Base-by-base conservation (phyloP, 1,140 invertebrate genomes). In the Trachelipus rathkii region DNA sequence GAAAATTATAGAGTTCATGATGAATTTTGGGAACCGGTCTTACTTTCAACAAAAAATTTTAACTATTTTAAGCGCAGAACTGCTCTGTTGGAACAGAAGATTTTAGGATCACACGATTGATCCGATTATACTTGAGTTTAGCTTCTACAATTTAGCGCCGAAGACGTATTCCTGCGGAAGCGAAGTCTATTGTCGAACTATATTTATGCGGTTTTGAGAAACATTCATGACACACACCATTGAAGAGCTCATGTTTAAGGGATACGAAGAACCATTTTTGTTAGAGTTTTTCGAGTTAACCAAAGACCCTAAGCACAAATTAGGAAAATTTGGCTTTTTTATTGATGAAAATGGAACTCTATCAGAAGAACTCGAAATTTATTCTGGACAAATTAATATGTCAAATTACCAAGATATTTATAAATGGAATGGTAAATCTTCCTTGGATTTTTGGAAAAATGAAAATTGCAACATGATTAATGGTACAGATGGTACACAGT, bases 231-330 rank as follows among this genome's bases (percentile, higher is more conserved):
- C n/a, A n/a, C n/a, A n/a, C n/a, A n/a, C n/a, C n/a, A n/a, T n/a
- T 0, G 85, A 89, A 11, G 88, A 95, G 81, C 84, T 94, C n/a
- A 84, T 94, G 0, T 94, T 94, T 82, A 89, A 90, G 3, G 93
- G 93, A 0, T 94, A 92, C 81, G 85, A 87, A 0, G 92, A 95
- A 82, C 80, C 86, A 0, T 83, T 94, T 19, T 87, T 94, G 13
- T 15, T 10, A 7, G 68, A 75, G 45, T 69, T 78, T 6, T 77
- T 66, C 4, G 44, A 69, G 2, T 21, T 78, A 4, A 80, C 77
- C 4, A 71, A 72, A 15, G n/a, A n/a, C n/a, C n/a, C n/a, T n/a
- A n/a, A n/a, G n/a, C n/a, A n/a, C n/a, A n/a, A n/a, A n/a, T n/a
- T n/a, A n/a, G n/a, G n/a, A n/a, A n/a, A n/a, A n/a, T n/a, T n/a